Percentiles rank a stretch among this genome's conserved stretches.
phyloP scores from a whole-genome alignment of 2,113 vertebrate species.

The Thamnaconus septentrionalis region DNA sequence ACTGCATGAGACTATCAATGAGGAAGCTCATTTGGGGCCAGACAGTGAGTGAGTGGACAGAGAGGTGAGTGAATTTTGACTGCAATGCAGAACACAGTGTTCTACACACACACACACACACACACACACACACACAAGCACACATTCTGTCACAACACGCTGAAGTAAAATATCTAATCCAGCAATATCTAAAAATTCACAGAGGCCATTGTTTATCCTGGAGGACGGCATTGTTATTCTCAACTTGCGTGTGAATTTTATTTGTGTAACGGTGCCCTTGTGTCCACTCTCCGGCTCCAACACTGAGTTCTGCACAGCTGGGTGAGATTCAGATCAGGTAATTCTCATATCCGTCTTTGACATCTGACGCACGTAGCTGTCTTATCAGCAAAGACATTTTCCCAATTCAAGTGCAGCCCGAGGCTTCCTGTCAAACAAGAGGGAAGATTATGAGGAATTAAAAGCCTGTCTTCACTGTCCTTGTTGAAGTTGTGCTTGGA shows the following conservation, averaged over 20 bases:
- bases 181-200: background rate
- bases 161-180: too few species aligned
- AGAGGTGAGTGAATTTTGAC: background rate
- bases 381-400: slow-evolving; percentile 35
- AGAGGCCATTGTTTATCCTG: background rate
- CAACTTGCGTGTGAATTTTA: too few species aligned
- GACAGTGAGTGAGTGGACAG: background rate
- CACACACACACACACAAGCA: too few species aligned
- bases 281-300: too few species aligned
- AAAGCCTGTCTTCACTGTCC: slow-evolving; percentile 5
- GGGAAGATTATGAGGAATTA: slow-evolving; percentile 39
- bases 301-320: too few species aligned
- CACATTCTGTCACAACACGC: too few species aligned
- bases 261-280: too few species aligned
- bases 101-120: too few species aligned
- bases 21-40: background rate
- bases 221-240: background rate
- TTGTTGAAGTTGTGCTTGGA: background rate
- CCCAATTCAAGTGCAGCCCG: slow-evolving; percentile 30
- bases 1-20: background rate
- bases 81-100: background rate
- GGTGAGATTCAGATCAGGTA: too few species aligned
- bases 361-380: slow-evolving; percentile 23
- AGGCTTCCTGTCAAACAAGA: slow-evolving; percentile 21
- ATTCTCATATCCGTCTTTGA: slow-evolving; percentile 4